Conservation (phyloP, 2,113 vertebrate genomes). For the Bungarus multicinctus region DNA sequence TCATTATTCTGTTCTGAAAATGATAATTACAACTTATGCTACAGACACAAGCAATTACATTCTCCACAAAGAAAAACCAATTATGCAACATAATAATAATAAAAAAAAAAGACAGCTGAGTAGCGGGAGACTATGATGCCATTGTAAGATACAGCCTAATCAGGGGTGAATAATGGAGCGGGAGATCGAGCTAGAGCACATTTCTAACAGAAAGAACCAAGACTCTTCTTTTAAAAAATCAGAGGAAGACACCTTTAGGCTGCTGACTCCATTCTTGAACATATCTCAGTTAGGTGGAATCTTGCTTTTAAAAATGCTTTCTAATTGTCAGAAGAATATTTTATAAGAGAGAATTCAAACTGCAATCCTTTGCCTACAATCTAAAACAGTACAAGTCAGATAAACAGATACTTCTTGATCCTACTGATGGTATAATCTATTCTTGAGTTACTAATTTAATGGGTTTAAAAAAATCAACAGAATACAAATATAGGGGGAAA, state of each 20-base stretch:
- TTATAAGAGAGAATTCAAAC: neutral
- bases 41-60: neutral
- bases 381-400: neutral
- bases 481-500: neutral
- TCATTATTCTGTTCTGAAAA: neutral
- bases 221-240: neutral
- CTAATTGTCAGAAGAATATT: neutral
- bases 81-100: neutral
- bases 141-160: neutral
- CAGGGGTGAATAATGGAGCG: neutral
- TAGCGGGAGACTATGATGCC: neutral
- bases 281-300: neutral
- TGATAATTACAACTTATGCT: constrained; percentile 4
- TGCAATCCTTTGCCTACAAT: neutral
- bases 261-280: neutral
- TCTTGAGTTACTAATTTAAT: neutral
- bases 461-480: neutral
- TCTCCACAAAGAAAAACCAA: constrained; percentile 7
- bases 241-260: neutral
- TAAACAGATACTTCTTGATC: neutral
- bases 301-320: neutral
- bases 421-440: neutral
- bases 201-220: no score
- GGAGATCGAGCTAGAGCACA: neutral
- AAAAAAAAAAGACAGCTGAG: constrained; percentile 7